Conservation (phyloP, 2,797 vertebrate genomes). For the Varecia variegata region DNA sequence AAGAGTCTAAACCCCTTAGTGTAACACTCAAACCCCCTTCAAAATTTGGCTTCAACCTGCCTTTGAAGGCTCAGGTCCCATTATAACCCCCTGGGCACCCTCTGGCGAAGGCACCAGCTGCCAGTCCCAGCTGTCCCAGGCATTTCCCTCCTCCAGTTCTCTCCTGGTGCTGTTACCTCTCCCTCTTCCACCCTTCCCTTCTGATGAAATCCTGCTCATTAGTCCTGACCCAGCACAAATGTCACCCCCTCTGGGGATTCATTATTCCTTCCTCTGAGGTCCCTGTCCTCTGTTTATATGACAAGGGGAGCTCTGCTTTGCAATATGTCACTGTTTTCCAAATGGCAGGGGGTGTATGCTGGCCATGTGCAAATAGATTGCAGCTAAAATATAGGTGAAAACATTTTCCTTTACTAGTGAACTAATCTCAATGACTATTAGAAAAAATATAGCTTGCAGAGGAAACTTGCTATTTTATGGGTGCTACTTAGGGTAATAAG, state of each 20-base stretch:
- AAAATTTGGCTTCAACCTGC: neutral
- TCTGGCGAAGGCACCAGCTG: neutral
- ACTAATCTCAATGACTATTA: neutral
- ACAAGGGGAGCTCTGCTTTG: neutral
- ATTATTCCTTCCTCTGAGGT: neutral
- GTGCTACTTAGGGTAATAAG: neutral
- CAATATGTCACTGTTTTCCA: neutral
- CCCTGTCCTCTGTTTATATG: neutral
- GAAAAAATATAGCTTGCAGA: neutral
- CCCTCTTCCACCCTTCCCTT: neutral
- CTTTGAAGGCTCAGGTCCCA: neutral
- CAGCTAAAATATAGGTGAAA: neutral
- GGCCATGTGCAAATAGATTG: too few species aligned
- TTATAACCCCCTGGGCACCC: fast-evolving
- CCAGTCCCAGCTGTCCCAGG: neutral
- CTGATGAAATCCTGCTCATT: neutral
- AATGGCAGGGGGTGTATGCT: fast-evolving
- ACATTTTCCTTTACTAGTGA: neutral
- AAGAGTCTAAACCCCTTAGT: neutral
- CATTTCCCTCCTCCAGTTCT: neutral
- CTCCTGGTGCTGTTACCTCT: neutral
- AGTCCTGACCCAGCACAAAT: neutral
- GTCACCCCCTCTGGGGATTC: neutral
- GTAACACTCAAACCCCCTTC: neutral
- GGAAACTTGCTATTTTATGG: neutral